A percentile compares a stretch with the other conserved stretches of the same genome.
Evolutionary conservation across 2,888 invertebrate genomes (phyloP).

Genomic region (Thysanoteuthis rhombus): DNA sequence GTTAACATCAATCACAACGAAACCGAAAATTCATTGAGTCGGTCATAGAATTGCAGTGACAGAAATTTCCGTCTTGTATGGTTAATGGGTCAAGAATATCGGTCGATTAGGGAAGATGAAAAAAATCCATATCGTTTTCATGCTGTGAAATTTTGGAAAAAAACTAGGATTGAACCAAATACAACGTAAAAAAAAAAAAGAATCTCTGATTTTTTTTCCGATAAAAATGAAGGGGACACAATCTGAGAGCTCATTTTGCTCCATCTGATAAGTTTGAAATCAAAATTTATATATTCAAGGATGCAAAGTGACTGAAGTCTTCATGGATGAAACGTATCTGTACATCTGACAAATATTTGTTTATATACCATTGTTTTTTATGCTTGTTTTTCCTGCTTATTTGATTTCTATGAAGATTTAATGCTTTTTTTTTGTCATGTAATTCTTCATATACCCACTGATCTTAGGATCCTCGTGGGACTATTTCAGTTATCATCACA

Average conservation of each 20-base stretch:
- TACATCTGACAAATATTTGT: neutral
- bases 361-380: neutral
- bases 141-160: neutral
- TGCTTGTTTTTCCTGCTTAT: neutral
- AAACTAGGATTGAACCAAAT: neutral
- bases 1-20: too few species aligned
- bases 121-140: too few species aligned
- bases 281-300: too few species aligned
- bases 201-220: neutral
- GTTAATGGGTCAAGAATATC: too few species aligned
- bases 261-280: too few species aligned
- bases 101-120: too few species aligned
- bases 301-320: neutral
- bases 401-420: neutral
- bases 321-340: neutral
- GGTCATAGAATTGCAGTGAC: too few species aligned
- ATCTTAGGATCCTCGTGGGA: neutral
- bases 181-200: neutral
- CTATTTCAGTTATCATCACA: neutral
- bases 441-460: neutral
- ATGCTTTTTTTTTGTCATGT: too few species aligned
- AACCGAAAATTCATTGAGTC: too few species aligned
- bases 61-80: too few species aligned
- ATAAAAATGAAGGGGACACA: neutral
- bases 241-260: too few species aligned